Evolutionary conservation across 2,113 vertebrate species (phyloP), one percentile per base, ranked within the genome.

Genomic region (Dromas ardeola): DNA sequence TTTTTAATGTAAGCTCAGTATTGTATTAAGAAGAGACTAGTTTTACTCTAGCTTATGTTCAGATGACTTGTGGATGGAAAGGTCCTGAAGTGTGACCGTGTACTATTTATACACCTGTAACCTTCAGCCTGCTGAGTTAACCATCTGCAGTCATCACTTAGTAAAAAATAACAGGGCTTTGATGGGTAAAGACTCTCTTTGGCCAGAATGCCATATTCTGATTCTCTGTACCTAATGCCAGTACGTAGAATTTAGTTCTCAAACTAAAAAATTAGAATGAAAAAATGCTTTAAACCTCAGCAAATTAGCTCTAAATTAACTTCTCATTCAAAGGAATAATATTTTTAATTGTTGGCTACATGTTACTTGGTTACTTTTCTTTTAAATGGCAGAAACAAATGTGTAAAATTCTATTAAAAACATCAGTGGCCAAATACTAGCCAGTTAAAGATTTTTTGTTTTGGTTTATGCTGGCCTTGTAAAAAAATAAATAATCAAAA

Each of bases 81-180:
- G 63, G 17, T 73, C 16, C 3, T 40, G 36, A 96, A 83, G 66
- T 50, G 43, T 76, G 52, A 53, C 73, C 42, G 32, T 40, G 38
- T 72, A 63, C 91, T 90, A 86, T 89, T 91, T 91, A 91, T 91
- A 91, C 32, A 74, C 6, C n/a, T 79, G 20, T 45, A 86, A 86
- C 71, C 80, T 94, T 91, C 77, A 91, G 73, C 72, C 83, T 74
- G 72, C 86, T 91, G 73, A 74, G 77, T 86, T 86, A 96, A 86
- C 81, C 72, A 81, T 81, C 91, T 86, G 89, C 65, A 95, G 36
- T 58, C 76, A 86, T 32, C 71, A 53, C 23, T 61, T 45, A 63
- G 67, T 32, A 62, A 78, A 61, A 25, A 87, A 45, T 20, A 56
- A 65, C 15, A 50, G 13, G 12, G 2, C 7, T 76, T 34, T 71